Evolutionary conservation across 1,140 invertebrate species (phyloP).

Genomic region (Drosophila nigromelanica): DNA sequence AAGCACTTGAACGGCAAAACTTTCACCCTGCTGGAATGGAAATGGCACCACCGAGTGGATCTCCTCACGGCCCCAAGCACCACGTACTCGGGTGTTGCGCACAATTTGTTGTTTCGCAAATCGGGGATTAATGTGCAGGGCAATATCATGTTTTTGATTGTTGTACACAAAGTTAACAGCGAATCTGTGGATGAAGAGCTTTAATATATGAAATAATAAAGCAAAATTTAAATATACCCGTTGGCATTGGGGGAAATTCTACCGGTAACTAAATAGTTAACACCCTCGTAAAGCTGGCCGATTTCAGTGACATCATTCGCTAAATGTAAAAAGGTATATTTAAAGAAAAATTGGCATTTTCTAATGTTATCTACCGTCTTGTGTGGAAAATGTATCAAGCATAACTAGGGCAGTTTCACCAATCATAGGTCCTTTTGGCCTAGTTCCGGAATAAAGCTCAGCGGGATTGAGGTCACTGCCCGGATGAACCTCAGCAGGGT

Average conservation of each 20-base stretch:
- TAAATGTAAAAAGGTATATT: neutral
- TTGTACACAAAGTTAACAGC: constrained; percentile 87
- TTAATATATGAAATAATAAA: neutral
- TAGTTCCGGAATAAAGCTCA: constrained; percentile 84
- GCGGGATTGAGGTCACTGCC: neutral
- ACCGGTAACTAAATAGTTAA: constrained; percentile 72
- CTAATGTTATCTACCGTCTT: constrained; percentile 86
- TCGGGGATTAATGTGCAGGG: constrained; percentile 91
- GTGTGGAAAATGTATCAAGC: constrained; percentile 94
- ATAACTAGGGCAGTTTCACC: constrained; percentile 90
- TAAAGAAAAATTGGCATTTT: neutral
- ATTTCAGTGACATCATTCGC: constrained; percentile 28
- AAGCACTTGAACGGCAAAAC: constrained; percentile 84
- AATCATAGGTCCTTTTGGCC: constrained; percentile 91
- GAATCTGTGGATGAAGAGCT: constrained; percentile 84
- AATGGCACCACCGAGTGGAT: constrained; percentile 85
- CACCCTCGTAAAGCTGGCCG: constrained; percentile 56
- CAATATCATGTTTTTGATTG: constrained; percentile 86
- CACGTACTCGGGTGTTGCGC: constrained; percentile 87
- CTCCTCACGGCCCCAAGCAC: constrained; percentile 89
- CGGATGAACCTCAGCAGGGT: neutral
- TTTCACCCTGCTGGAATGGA: constrained; percentile 72
- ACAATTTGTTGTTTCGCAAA: constrained; percentile 89
- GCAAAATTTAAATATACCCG: constrained; percentile 39
- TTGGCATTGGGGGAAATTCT: constrained; percentile 59